These are phyloP conservation scores for Steinernema hermaphroditum DNA, from an alignment of 2,888 invertebrate genomes.

Conservation along the genomic window DNA sequence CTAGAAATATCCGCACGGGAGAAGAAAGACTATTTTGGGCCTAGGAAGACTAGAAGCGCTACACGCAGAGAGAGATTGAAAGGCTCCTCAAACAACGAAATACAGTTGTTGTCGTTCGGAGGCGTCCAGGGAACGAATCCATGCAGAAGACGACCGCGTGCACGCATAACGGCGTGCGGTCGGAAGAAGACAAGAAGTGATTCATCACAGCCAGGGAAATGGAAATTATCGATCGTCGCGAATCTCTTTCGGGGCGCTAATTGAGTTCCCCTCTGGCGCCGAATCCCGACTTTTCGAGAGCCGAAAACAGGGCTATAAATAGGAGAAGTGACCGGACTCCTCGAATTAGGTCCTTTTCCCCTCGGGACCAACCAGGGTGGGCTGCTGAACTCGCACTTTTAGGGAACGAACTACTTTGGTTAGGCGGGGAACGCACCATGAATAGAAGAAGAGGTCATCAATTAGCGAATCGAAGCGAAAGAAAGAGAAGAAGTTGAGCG, in stretches of 20 bases:
- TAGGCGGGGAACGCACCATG: neutral
- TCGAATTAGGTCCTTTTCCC: too few species aligned
- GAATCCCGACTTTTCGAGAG: neutral
- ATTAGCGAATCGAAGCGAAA: neutral
- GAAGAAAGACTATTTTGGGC: too few species aligned
- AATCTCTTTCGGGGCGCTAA: conserved; percentile 7
- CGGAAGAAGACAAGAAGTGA: neutral
- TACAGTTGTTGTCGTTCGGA: too few species aligned
- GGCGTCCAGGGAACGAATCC: too few species aligned
- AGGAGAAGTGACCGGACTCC: too few species aligned
- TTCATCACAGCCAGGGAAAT: neutral
- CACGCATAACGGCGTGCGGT: neutral
- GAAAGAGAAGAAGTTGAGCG: too few species aligned
- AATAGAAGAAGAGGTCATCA: neutral
- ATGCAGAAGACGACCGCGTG: too few species aligned
- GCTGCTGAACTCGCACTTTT: neutral
- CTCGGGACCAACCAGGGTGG: neutral
- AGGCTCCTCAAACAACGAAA: too few species aligned
- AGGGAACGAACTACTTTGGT: neutral
- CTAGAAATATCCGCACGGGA: too few species aligned
- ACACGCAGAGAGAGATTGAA: too few species aligned
- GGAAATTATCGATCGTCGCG: conserved; percentile 4
- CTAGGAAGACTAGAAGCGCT: too few species aligned
- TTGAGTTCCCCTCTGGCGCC: neutral
- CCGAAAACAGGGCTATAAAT: neutral